Evolutionary conservation across 2,113 vertebrate species (phyloP), one percentile per base, ranked within the genome.

Genomic region (Myrmophylax atrothorax): DNA sequence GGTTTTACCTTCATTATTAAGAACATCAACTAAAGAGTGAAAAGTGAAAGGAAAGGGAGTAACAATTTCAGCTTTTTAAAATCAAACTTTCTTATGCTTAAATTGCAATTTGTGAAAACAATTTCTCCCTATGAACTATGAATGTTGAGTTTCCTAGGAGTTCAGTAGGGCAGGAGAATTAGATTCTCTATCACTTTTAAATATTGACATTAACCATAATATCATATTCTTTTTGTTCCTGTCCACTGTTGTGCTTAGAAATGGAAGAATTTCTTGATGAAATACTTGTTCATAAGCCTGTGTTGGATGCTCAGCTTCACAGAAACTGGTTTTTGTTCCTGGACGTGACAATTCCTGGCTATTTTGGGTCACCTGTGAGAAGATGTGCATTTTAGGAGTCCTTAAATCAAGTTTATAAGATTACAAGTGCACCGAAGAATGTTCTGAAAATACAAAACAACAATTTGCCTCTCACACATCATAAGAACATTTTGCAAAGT

Each of bases 81-180:
- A 37, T 35, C 20, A 70, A 81, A 70, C 10, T 56, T 49, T 18
- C 8, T 63, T 68, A 59, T 20, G 14, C 14, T 79, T 87, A 38
- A 82, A 66, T 68, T 64, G 9, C 7, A 50, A 26, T 74, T 78
- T 70, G 10, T 77, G 29, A 49, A 70, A 87, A 56, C 2, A 28
- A 1, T 62, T 89, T 31, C 12, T 40, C 5, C 3, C 2, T n/a
- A 2, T 9, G 38, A 87, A 75, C 14, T 23, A 33, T 0, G 3
- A 75, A 72, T 28, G 5, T 17, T 0, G 0, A 38, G 5, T 83
- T 72, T 85, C 3, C 19, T 26, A 47, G 19, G 14, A 70, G 29
- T 78, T 76, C 53, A 72, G 7, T 23, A 33, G 14, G 10, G 37
- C 38, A 78, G 26, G 79, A 37, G 10, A 68, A 64, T 35, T 28